These are phyloP conservation scores for Caerostris darwini DNA, from an alignment of 1,140 invertebrate species.

Conservation along the genomic window DNA sequence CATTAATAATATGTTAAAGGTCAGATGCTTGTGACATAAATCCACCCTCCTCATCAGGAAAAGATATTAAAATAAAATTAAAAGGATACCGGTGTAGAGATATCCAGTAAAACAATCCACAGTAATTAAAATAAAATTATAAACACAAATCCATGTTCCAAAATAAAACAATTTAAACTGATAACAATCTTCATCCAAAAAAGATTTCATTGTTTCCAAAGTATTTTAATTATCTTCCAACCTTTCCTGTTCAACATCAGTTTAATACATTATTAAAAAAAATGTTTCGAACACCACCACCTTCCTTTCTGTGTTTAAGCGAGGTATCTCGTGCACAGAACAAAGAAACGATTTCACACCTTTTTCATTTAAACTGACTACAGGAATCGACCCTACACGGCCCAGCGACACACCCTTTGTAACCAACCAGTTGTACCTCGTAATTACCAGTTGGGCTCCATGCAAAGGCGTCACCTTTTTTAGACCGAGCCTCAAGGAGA, in stretches of 20 bases:
- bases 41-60: too few relatives aligned
- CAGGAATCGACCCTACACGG: neutral
- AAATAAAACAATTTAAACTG: too few relatives aligned
- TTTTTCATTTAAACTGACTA: slow-evolving; percentile 18
- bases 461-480: slow-evolving; percentile 49
- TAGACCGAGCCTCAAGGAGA: neutral
- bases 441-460: neutral
- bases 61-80: too few relatives aligned
- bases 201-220: neutral
- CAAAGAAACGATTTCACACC: slow-evolving; percentile 27
- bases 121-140: too few relatives aligned
- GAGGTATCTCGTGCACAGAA: neutral
- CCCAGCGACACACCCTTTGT: slow-evolving; percentile 7
- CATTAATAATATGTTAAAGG: too few relatives aligned
- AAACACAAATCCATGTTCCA: too few relatives aligned
- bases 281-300: too few relatives aligned
- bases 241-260: neutral
- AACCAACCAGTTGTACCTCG: neutral
- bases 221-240: neutral
- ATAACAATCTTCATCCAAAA: neutral
- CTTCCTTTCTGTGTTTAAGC: neutral
- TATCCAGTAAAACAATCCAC: too few relatives aligned
- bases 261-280: too few relatives aligned
- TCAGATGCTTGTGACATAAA: too few relatives aligned
- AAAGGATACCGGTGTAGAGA: too few relatives aligned